phyloP scores from a whole-genome alignment of 2,888 invertebrate species.

The Cataglyphis livida region DNA sequence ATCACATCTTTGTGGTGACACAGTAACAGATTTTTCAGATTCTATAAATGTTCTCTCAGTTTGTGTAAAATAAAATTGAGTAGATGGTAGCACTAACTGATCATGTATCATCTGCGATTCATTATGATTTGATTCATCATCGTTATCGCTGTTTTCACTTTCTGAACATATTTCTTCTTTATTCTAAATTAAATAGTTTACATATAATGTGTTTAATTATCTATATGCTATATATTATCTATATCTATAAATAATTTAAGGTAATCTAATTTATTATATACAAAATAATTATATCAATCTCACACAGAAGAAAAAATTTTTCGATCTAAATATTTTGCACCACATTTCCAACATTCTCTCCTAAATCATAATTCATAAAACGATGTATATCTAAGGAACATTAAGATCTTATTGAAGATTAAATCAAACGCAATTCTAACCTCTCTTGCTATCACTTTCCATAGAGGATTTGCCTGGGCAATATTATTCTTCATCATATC shows the following conservation, averaged over 20 bases:
- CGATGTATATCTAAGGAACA: not conserved
- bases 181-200: conserved; percentile 33
- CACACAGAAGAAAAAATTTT: not conserved
- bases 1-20: conserved; percentile 57
- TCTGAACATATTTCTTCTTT: conserved; percentile 7
- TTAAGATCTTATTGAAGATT: not conserved
- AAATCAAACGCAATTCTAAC: conserved; percentile 52
- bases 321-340: not conserved
- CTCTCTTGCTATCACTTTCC: conserved; percentile 65
- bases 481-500: conserved; percentile 57
- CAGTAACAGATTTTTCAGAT: not conserved
- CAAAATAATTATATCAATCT: not conserved
- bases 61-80: conserved; percentile 71
- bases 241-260: not conserved
- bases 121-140: not conserved
- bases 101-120: not conserved
- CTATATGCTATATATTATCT: not conserved
- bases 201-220: not conserved
- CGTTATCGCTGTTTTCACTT: conserved; percentile 19
- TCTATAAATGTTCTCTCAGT: not conserved
- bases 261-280: not conserved
- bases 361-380: not conserved
- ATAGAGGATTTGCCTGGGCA: conserved; percentile 57
- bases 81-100: conserved; percentile 55
- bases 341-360: not conserved